Evolutionary conservation across 2,888 invertebrate species (phyloP), one percentile per base, ranked within the genome.

Genomic region (Beris morrisii): DNA sequence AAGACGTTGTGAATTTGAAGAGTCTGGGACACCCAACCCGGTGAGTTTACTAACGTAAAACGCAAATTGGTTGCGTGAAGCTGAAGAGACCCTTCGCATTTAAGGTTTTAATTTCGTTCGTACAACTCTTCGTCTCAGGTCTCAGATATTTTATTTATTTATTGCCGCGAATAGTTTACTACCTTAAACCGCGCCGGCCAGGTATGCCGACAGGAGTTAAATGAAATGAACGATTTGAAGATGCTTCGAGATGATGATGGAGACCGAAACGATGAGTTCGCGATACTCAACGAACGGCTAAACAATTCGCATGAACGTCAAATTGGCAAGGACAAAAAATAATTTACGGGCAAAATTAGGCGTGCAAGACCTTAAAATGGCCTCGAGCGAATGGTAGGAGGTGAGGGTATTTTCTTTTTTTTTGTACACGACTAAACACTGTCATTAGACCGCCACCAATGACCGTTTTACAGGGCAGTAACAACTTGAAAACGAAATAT

Each of bases 161-260:
- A 65, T 68, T 68, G 65, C 57, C 44, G 55, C 50, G 13, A 32
- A 67, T 65, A 65, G 65, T 65, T 65, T 65, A 61, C 63, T 61
- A 59, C 61, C 65, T 61, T 59, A 50, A 48, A 13, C 58, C 45
- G 45, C 9, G 12, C 46, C 13, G 5, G 6, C 48, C 48, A 13
- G 48, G 13, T 43, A 55, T 53, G 64, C 65, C 64, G 67, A 65
- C 65, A 67, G 65, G 64, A 67, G 67, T 67, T 67, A 59, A 67
- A 67, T 55, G 67, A 67, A 67, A 59, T 67, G 67, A 67, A 54
- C 64, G 64, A 67, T 67, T 67, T 65, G 59, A 64, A 64, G 61
- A 65, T 58, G 15, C 58, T 28, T 4, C 11, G 28, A 45, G 30
- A 58, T 45, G 45, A 11, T 45, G 46, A 22, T 44, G 22, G 44